phyloP scores from a whole-genome alignment of 1,140 invertebrate genomes.

The Drosophila rufa region DNA sequence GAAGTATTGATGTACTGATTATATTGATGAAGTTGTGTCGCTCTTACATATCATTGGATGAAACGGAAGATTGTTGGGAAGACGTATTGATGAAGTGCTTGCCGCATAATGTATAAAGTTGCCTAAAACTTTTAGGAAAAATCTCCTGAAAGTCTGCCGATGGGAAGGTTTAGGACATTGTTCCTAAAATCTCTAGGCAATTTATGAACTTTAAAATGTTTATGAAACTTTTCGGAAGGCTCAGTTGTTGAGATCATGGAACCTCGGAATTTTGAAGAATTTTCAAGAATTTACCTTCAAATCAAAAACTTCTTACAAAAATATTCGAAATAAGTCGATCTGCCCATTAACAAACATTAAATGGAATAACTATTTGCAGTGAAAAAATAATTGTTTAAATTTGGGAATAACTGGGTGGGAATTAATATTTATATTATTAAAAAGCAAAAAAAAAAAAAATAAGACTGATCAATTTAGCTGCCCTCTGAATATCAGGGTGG shows the following conservation, averaged over 20 bases:
- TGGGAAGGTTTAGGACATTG: constrained; percentile 7
- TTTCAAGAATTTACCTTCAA: background rate
- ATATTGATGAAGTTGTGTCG: background rate
- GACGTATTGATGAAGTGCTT: background rate
- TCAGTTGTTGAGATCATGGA: too few relatives aligned
- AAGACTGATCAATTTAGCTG: background rate
- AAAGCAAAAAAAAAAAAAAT: background rate
- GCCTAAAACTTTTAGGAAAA: constrained; percentile 17
- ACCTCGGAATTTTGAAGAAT: too few relatives aligned
- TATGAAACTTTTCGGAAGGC: background rate
- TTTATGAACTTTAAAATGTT: constrained; percentile 3
- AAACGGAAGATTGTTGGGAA: background rate
- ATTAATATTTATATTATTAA: background rate
- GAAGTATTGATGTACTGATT: too few relatives aligned
- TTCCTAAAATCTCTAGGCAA: constrained; percentile 19
- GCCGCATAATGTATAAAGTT: background rate
- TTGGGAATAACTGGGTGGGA: background rate
- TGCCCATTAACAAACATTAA: too few relatives aligned
- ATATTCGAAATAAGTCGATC: background rate
- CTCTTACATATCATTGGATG: background rate
- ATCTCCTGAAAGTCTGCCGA: background rate
- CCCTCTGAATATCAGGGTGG: constrained; percentile 17
- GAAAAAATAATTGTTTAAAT: background rate
- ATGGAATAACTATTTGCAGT: too few relatives aligned
- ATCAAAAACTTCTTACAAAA: background rate